Evolutionary conservation across 2,888 invertebrate species (phyloP).

Genomic region (Thalpophila matura): DNA sequence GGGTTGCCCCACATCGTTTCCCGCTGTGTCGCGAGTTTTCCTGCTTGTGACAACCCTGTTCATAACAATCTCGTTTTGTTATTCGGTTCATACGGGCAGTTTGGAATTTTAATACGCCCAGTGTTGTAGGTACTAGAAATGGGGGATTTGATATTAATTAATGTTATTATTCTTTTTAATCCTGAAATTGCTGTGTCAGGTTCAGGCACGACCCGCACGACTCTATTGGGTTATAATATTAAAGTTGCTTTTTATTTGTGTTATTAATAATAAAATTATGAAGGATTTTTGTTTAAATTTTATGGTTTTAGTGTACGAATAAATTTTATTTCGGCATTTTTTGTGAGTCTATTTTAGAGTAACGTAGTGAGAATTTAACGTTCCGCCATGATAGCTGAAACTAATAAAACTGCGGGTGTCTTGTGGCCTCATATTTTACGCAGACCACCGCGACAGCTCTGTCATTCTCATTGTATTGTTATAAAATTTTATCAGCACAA

Average conservation of each 20-base stretch:
- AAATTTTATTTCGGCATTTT: conserved; percentile 5
- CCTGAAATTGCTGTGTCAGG: conserved; percentile 53
- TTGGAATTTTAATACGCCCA: conserved; percentile 51
- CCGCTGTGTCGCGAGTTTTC: conserved; percentile 69
- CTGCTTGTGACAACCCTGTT: conserved; percentile 82
- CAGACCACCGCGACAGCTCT: conserved; percentile 30
- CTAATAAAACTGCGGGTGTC: conserved; percentile 52
- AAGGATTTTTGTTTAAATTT: not conserved
- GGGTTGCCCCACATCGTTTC: conserved; percentile 69
- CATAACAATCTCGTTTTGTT: conserved; percentile 71
- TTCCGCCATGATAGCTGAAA: conserved; percentile 28
- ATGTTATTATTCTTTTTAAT: conserved; percentile 52
- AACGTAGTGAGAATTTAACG: conserved; percentile 28
- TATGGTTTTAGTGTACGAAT: conserved; percentile 9
- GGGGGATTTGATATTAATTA: conserved; percentile 49
- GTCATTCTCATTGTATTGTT: conserved; percentile 51
- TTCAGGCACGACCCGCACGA: conserved; percentile 35
- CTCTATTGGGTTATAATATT: conserved; percentile 40
- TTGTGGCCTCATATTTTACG: conserved; percentile 50
- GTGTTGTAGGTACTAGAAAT: conserved; percentile 40
- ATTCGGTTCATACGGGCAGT: conserved; percentile 65
- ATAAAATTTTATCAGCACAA: conserved; percentile 57
- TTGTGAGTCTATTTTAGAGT: conserved; percentile 23
- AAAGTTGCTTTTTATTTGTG: conserved; percentile 27
- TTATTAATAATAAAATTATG: conserved; percentile 11